Conservation (phyloP, 1,140 invertebrate species). For the Eumeta japonica region DNA sequence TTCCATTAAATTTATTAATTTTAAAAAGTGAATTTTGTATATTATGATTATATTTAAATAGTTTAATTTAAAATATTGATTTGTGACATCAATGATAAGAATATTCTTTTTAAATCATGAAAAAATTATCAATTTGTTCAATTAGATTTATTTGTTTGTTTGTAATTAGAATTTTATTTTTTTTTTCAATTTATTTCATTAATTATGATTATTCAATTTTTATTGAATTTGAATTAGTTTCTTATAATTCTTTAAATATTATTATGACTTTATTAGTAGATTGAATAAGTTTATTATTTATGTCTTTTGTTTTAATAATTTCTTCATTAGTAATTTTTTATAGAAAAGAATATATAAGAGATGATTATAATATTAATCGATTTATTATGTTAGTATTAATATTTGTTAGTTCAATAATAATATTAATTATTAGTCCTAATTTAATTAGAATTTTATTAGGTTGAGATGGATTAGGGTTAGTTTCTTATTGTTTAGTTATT, state of each 20-base stretch:
- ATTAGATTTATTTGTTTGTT: constrained; percentile 37
- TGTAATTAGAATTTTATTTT: constrained; percentile 27
- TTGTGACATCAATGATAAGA: constrained; percentile 60
- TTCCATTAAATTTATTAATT: constrained; percentile 62
- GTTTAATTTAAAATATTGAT: constrained; percentile 63
- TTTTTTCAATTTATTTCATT: constrained; percentile 43
- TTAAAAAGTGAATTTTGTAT: constrained; percentile 54
- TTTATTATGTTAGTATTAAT: constrained; percentile 63
- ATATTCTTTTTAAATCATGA: constrained; percentile 44
- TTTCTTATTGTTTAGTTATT: constrained; percentile 68
- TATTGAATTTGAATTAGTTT: constrained; percentile 56
- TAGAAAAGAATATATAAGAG: constrained; percentile 60
- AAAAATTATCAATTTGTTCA: constrained; percentile 35
- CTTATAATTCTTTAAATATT: constrained; percentile 46
- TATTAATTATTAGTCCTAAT: constrained; percentile 68
- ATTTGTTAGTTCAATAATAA: constrained; percentile 68
- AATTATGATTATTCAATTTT: constrained; percentile 45
- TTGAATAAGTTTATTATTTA: constrained; percentile 62
- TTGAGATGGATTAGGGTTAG: constrained; percentile 66
- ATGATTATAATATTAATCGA: constrained; percentile 53
- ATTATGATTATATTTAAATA: constrained; percentile 60
- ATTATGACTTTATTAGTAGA: constrained; percentile 59
- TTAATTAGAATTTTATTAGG: constrained; percentile 68
- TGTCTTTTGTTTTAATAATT: constrained; percentile 62
- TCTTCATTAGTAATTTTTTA: constrained; percentile 63